Conservation (phyloP, 2,888 invertebrate genomes). For the Camptogramma bilineatum region DNA sequence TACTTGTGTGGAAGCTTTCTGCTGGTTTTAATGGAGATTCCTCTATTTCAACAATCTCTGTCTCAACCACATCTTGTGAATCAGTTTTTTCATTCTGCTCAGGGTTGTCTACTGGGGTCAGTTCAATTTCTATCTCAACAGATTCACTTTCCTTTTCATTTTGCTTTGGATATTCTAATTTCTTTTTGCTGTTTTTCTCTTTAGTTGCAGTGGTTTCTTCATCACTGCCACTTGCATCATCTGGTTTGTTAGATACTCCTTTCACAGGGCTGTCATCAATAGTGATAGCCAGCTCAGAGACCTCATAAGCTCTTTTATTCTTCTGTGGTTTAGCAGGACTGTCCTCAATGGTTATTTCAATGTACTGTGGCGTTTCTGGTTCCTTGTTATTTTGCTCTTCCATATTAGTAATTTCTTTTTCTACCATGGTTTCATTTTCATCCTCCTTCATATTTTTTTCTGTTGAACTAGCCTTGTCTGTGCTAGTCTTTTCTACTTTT, state of each 20-base stretch:
- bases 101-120: conserved; percentile 33
- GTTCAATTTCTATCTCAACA: conserved; percentile 66
- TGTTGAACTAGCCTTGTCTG: background rate
- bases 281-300: conserved; percentile 65
- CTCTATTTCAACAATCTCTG: conserved; percentile 50
- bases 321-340: conserved; percentile 67
- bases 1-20: conserved; percentile 41
- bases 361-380: conserved; percentile 58
- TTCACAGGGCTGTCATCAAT: conserved; percentile 79
- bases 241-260: conserved; percentile 42
- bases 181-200: conserved; percentile 69
- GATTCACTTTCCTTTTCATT: conserved; percentile 35
- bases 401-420: conserved; percentile 10
- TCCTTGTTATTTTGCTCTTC: conserved; percentile 68
- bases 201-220: conserved; percentile 41
- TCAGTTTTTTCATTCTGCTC: conserved; percentile 19
- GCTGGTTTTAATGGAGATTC: conserved; percentile 51
- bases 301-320: conserved; percentile 54
- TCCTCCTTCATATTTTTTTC: conserved; percentile 5
- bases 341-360: conserved; percentile 80
- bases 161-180: conserved; percentile 64
- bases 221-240: conserved; percentile 50
- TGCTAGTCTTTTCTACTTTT: background rate
- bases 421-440: background rate
- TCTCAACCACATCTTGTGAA: conserved; percentile 29